These are phyloP conservation scores for Drosophila aldrichi DNA, from an alignment of 2,888 invertebrate genomes.

Conservation along the genomic window DNA sequence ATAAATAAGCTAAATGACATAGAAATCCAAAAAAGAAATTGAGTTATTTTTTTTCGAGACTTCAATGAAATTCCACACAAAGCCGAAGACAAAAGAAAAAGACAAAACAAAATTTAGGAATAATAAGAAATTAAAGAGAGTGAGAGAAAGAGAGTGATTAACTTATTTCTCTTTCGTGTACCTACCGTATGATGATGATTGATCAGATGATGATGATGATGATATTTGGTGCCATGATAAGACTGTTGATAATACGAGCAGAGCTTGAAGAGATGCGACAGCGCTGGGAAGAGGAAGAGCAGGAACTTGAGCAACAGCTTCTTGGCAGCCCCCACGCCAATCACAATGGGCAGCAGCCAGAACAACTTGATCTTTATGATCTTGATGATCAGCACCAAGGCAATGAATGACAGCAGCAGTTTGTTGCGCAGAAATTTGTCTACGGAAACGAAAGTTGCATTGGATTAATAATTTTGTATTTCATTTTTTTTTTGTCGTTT, in stretches of 20 bases:
- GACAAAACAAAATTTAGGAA: constrained; percentile 15
- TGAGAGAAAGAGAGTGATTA: neutral
- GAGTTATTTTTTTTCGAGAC: constrained; percentile 13
- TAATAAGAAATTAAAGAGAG: constrained; percentile 22
- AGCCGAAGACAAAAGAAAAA: constrained; percentile 5
- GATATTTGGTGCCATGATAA: constrained; percentile 90
- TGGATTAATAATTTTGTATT: constrained; percentile 12
- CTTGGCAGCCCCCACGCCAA: constrained; percentile 93
- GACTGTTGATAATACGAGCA: constrained; percentile 93
- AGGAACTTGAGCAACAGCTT: constrained; percentile 92
- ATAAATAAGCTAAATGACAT: constrained; percentile 27
- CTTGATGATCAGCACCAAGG: constrained; percentile 91
- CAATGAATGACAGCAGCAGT: constrained; percentile 90
- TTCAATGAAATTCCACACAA: constrained; percentile 60
- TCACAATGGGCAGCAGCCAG: constrained; percentile 91
- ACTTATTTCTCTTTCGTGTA: constrained; percentile 22
- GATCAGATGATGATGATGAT: constrained; percentile 93
- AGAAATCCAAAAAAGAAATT: constrained; percentile 34
- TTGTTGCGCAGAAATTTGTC: constrained; percentile 92
- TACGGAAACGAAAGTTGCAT: constrained; percentile 85
- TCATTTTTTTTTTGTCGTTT: neutral
- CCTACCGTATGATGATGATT: constrained; percentile 90
- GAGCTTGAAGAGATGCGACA: constrained; percentile 93
- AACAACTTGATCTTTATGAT: constrained; percentile 92
- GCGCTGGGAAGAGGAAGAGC: constrained; percentile 92